Conservation (phyloP, 2,113 vertebrate species). For the Sitta europaea region DNA sequence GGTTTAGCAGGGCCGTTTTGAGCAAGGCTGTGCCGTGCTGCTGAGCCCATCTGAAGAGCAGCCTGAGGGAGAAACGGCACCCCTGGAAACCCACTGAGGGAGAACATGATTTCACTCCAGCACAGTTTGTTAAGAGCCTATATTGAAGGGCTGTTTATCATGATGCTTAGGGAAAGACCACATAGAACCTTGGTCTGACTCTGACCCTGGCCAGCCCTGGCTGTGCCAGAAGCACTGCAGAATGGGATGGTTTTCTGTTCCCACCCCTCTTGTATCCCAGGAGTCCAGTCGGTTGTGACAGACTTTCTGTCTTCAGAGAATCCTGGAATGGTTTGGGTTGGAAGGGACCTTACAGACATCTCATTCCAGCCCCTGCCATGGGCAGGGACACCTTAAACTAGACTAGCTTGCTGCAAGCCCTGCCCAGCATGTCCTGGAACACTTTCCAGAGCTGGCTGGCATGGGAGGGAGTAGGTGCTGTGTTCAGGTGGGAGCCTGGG, state of each 20-base stretch:
- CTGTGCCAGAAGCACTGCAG: not conserved
- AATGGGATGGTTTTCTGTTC: not conserved
- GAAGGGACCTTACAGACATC: not conserved
- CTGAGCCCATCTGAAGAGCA: not conserved
- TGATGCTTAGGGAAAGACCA: not conserved
- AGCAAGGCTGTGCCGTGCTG: not conserved
- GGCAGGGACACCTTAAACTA: not conserved
- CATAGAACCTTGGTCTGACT: not conserved
- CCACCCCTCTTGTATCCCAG: not conserved
- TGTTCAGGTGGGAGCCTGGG: not conserved
- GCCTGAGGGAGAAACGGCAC: accelerated
- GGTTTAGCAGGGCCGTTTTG: not conserved
- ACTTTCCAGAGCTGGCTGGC: accelerated
- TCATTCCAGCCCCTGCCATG: not conserved
- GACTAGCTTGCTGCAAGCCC: not conserved
- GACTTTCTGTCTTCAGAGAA: not conserved
- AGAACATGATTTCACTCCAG: not conserved
- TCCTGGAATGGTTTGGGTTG: not conserved
- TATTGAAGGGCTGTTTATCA: not conserved
- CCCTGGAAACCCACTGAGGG: not conserved
- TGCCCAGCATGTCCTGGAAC: not conserved
- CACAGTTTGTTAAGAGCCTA: not conserved
- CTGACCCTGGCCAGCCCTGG: not conserved
- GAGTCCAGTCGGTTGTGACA: not conserved
- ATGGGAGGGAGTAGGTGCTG: too few relatives aligned